Conservation (phyloP, 1,140 invertebrate genomes). For the Zaprionus gabonicus region DNA sequence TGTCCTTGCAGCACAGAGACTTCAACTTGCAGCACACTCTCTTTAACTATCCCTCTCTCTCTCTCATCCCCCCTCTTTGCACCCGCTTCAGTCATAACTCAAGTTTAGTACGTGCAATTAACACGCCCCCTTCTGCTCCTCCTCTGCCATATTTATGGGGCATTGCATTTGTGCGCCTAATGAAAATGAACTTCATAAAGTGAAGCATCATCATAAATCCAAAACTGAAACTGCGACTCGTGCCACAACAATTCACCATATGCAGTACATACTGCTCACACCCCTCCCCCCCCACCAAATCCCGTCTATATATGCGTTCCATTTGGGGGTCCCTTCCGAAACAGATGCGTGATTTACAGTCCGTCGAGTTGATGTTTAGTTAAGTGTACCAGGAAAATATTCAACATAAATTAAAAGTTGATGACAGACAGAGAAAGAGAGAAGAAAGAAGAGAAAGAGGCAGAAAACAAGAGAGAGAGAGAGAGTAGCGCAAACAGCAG, state of each 20-base stretch:
- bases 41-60: neutral
- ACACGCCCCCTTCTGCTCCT: neutral
- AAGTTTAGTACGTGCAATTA: constrained; percentile 21
- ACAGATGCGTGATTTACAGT: neutral
- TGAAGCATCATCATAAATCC: constrained; percentile 43
- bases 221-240: neutral
- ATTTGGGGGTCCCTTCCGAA: neutral
- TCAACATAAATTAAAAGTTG: too few species aligned
- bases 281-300: too few species aligned
- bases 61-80: neutral
- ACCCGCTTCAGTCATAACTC: neutral
- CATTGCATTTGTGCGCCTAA: constrained; percentile 55
- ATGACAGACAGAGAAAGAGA: too few species aligned
- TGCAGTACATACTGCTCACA: neutral
- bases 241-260: neutral
- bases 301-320: neutral
- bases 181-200: constrained; percentile 63
- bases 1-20: constrained; percentile 21
- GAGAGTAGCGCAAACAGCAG: too few species aligned
- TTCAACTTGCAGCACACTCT: neutral
- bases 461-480: too few species aligned
- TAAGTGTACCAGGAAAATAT: too few species aligned
- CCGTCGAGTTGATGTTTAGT: too few species aligned
- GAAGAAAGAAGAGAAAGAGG: too few species aligned
- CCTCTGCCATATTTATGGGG: constrained; percentile 58